A percentile compares a stretch with the other conserved stretches of the same genome.
phyloP scores from a whole-genome alignment of 1,140 invertebrate genomes.

The Mya arenaria region DNA sequence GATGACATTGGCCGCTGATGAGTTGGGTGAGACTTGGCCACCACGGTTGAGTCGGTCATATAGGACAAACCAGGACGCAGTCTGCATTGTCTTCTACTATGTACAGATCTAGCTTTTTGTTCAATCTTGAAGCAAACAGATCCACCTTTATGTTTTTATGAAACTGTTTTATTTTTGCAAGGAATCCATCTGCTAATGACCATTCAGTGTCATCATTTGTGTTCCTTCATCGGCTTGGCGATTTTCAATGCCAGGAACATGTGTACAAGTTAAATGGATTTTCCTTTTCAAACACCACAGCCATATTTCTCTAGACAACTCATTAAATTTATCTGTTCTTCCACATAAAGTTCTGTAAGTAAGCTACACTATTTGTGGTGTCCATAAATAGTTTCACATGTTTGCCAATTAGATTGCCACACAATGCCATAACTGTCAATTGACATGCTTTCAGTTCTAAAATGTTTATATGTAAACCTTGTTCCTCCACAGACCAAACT shows the following conservation, averaged over 20 bases:
- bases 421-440: not conserved
- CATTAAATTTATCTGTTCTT: not conserved
- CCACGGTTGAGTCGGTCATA: slow-evolving; percentile 52
- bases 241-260: slow-evolving; percentile 39
- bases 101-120: not conserved
- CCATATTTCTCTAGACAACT: not conserved
- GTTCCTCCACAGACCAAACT: not conserved
- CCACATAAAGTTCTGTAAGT: not conserved
- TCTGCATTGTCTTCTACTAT: slow-evolving; percentile 25
- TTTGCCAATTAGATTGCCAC: not conserved
- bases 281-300: slow-evolving; percentile 5
- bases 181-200: not conserved
- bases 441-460: slow-evolving; percentile 17
- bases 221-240: not conserved
- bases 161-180: not conserved
- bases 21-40: not conserved
- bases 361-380: not conserved
- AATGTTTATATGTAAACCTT: slow-evolving; percentile 1
- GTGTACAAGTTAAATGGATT: slow-evolving; percentile 39
- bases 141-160: not conserved
- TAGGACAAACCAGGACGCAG: slow-evolving; percentile 31
- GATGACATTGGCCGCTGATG: not conserved
- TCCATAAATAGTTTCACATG: slow-evolving; percentile 19
- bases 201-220: not conserved
- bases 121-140: slow-evolving; percentile 29